A percentile compares a stretch with the other conserved stretches of the same genome.
These are phyloP conservation scores for Sebastes diaconus DNA, from an alignment of 2,797 vertebrate genomes.

Conservation along the genomic window DNA sequence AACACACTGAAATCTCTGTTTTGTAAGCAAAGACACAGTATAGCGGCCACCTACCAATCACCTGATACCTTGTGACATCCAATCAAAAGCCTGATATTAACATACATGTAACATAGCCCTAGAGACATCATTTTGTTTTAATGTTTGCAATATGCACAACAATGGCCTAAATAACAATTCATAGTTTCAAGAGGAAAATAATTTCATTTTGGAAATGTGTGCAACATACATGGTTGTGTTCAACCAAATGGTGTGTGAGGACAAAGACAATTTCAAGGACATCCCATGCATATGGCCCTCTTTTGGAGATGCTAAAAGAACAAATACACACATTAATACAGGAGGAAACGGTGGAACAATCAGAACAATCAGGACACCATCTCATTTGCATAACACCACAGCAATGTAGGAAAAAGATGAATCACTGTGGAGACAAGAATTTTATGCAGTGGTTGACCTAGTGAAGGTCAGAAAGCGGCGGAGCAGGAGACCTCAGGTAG, in stretches of 20 bases:
- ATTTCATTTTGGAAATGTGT: neutral
- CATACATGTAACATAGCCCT: neutral
- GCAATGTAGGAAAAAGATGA: neutral
- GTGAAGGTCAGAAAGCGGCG: too few relatives aligned
- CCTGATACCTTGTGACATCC: neutral
- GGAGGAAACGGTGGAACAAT: neutral
- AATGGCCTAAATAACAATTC: neutral
- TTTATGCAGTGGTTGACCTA: neutral
- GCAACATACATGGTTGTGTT: rapidly evolving
- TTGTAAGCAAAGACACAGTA: neutral
- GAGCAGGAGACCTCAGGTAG: too few relatives aligned
- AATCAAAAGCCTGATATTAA: neutral
- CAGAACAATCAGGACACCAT: neutral
- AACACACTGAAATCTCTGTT: neutral
- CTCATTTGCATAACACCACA: neutral
- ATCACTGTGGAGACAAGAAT: neutral
- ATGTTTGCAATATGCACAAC: neutral
- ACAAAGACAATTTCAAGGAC: too few relatives aligned
- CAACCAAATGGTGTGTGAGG: neutral
- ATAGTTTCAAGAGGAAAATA: neutral
- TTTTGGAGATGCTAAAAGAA: too few relatives aligned
- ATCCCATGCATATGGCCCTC: too few relatives aligned
- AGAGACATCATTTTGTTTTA: rapidly evolving
- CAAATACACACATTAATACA: too few relatives aligned
- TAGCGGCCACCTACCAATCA: neutral